These are phyloP conservation scores for Trachelipus rathkii DNA, from an alignment of 1,140 invertebrate species.

Conservation along the genomic window DNA sequence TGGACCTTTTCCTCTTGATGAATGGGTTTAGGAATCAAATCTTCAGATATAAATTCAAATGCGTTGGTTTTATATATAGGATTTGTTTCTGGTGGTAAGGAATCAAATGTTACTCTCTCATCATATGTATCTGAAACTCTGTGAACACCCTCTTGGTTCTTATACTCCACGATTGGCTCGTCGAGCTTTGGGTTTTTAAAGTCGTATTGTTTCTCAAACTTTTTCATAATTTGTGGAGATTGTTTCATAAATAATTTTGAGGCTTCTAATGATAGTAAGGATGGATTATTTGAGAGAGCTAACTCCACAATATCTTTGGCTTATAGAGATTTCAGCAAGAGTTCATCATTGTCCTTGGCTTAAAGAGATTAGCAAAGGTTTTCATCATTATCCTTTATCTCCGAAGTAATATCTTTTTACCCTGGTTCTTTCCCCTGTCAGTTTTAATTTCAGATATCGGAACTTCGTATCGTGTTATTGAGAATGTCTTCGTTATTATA, in stretches of 20 bases:
- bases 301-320: neutral
- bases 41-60: neutral
- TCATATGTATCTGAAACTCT: too few relatives aligned
- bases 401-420: neutral
- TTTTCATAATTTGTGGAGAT: conserved; percentile 19
- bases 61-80: neutral
- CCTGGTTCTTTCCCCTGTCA: neutral
- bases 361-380: neutral
- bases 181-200: neutral
- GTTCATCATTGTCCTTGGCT: neutral
- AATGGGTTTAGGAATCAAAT: neutral
- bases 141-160: too few relatives aligned
- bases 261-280: conserved; percentile 19
- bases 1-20: neutral
- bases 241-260: conserved; percentile 20
- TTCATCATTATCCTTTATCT: neutral
- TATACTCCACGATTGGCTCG: too few relatives aligned
- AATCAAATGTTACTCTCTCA: too few relatives aligned
- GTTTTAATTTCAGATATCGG: neutral
- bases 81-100: neutral
- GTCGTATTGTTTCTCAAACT: neutral
- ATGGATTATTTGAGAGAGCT: neutral
- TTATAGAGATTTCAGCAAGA: neutral
- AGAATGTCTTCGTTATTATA: neutral
- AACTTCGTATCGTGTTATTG: neutral